These are phyloP conservation scores for Percopsis omiscomaycus DNA, from an alignment of 2,797 vertebrate genomes.

Conservation along the genomic window DNA sequence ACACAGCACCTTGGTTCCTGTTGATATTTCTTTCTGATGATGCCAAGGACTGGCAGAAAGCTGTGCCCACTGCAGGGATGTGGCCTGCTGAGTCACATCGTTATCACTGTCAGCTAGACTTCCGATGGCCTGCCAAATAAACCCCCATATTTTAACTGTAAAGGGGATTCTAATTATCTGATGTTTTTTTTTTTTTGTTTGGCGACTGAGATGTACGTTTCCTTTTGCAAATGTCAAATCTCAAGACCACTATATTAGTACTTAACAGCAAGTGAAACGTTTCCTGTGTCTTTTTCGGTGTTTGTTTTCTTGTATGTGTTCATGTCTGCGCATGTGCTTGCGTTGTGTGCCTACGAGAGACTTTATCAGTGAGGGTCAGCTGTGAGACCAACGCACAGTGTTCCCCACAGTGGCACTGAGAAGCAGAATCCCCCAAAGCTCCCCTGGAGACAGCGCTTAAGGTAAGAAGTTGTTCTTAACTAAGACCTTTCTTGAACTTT, in stretches of 20 bases:
- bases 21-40: slow-evolving; percentile 18
- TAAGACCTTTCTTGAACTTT: slow-evolving; percentile 1
- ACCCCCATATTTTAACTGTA: too few species aligned
- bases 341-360: slow-evolving; percentile 10
- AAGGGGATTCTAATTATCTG: too few species aligned
- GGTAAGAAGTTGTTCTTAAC: slow-evolving; percentile 59
- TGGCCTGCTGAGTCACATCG: slow-evolving; percentile 38
- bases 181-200: too few species aligned
- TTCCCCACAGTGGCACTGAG: slow-evolving; percentile 23
- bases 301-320: background rate
- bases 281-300: slow-evolving; percentile 4
- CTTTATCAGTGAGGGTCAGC: slow-evolving; percentile 77
- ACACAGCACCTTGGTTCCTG: slow-evolving; percentile 2
- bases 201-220: background rate
- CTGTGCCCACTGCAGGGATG: slow-evolving; percentile 20
- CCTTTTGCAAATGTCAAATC: background rate
- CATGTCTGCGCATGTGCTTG: slow-evolving; percentile 9
- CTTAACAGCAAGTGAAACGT: background rate
- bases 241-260: background rate
- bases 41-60: slow-evolving; percentile 5
- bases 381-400: slow-evolving; percentile 30
- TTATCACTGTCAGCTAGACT: slow-evolving; percentile 62
- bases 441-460: slow-evolving; percentile 33
- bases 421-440: slow-evolving; percentile 15
- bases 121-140: slow-evolving; percentile 22